Conservation (phyloP, 2,888 invertebrate species). For the Ceramica pisi region DNA sequence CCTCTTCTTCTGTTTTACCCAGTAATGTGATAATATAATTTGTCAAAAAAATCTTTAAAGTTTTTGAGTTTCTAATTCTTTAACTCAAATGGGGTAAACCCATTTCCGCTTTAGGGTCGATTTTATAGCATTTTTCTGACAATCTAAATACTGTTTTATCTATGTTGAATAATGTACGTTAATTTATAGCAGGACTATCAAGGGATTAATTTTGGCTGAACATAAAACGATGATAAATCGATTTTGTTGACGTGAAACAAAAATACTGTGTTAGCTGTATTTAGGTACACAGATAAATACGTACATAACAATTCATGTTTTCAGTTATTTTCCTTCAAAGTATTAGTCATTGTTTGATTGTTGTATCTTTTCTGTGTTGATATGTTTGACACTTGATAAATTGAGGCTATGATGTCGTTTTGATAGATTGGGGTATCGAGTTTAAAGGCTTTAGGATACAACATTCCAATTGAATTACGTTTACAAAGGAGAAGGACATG, state of each 20-base stretch:
- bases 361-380: constrained; percentile 31
- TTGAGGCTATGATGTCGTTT: constrained; percentile 1
- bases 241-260: constrained; percentile 1
- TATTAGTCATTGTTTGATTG: constrained; percentile 27
- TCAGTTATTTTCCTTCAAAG: constrained; percentile 24
- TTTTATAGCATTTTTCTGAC: no score
- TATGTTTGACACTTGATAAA: constrained; percentile 43
- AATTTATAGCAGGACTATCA: constrained; percentile 19
- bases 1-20: no score
- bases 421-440: constrained; percentile 8
- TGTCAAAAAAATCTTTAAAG: neutral
- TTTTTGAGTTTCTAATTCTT: neutral
- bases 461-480: constrained; percentile 15
- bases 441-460: constrained; percentile 15
- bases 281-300: constrained; percentile 25
- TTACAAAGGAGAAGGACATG: neutral
- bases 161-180: neutral
- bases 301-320: neutral
- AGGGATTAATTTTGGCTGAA: constrained; percentile 27
- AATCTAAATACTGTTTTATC: neutral
- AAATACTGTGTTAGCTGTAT: constrained; percentile 7
- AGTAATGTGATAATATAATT: neutral
- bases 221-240: constrained; percentile 20
- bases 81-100: no score
- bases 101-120: no score